A percentile compares a stretch with the other conserved stretches of the same genome.
Evolutionary conservation across 1,140 invertebrate species (phyloP).

Genomic region (Liolophura sinensis): DNA sequence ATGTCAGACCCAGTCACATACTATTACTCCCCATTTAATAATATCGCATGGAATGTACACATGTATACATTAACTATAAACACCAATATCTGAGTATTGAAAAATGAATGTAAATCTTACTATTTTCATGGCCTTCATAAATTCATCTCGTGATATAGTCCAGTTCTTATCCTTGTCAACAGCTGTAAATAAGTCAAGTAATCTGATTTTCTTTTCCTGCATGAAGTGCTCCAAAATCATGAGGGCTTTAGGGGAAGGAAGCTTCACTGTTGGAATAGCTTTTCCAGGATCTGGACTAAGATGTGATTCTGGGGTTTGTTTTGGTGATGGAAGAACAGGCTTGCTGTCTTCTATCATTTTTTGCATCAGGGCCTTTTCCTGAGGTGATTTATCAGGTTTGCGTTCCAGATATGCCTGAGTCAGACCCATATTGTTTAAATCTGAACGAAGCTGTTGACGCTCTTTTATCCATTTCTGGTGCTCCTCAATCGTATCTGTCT

Average conservation of each 20-base stretch:
- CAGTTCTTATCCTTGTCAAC: slow-evolving; percentile 54
- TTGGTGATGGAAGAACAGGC: slow-evolving; percentile 1
- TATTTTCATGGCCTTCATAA: slow-evolving; percentile 39
- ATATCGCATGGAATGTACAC: background rate
- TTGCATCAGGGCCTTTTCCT: slow-evolving; percentile 44
- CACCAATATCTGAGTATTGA: background rate
- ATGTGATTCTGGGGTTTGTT: background rate
- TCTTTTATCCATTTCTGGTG: slow-evolving; percentile 49
- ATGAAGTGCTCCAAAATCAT: slow-evolving; percentile 45
- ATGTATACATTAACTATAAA: background rate
- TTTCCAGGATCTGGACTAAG: background rate
- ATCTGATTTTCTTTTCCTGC: slow-evolving; percentile 40
- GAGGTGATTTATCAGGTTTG: slow-evolving; percentile 45
- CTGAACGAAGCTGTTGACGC: slow-evolving; percentile 41
- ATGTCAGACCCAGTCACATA: background rate
- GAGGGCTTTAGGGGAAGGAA: slow-evolving; percentile 45
- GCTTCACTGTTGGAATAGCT: background rate
- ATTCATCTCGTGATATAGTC: slow-evolving; percentile 46
- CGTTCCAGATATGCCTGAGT: slow-evolving; percentile 42
- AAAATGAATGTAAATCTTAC: slow-evolving; percentile 22
- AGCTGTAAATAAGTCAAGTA: slow-evolving; percentile 48
- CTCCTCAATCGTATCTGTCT: slow-evolving; percentile 28
- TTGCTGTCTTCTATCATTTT: slow-evolving; percentile 17
- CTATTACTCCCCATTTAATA: background rate
- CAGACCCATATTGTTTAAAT: slow-evolving; percentile 48